phyloP scores from a whole-genome alignment of 2,113 vertebrate species.

The Sylvilagus bachmani region DNA sequence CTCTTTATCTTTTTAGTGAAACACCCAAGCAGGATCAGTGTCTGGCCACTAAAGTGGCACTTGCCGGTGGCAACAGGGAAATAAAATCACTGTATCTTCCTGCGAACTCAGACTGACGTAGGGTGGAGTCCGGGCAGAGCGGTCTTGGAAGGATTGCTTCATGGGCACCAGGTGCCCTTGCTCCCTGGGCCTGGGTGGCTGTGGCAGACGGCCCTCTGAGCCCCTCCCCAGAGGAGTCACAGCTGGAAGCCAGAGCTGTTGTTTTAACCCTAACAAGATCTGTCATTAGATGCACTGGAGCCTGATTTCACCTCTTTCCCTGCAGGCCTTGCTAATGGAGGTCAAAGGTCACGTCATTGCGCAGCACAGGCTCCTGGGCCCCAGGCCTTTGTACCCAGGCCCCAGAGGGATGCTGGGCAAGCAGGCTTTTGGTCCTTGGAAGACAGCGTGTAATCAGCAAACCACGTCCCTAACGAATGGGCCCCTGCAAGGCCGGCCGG shows the following conservation, averaged over 20 bases:
- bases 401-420: conserved; percentile 88
- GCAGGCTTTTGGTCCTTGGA: conserved; percentile 81
- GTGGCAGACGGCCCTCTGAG: conserved; percentile 63
- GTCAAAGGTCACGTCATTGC: conserved; percentile 88
- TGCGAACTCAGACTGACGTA: background rate
- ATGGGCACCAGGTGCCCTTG: conserved; percentile 40
- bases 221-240: conserved; percentile 86
- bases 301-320: conserved; percentile 90
- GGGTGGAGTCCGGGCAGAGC: background rate
- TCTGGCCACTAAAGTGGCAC: background rate
- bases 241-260: conserved; percentile 88
- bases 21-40: background rate
- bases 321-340: conserved; percentile 86
- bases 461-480: conserved; percentile 59
- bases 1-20: background rate
- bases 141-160: conserved; percentile 66
- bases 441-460: conserved; percentile 82
- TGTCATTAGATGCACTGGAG: conserved; percentile 93
- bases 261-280: conserved; percentile 92
- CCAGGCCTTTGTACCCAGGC: conserved; percentile 88
- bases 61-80: background rate
- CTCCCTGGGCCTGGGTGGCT: conserved; percentile 35
- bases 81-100: background rate
- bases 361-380: conserved; percentile 86
- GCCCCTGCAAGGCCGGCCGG: background rate